phyloP scores from a whole-genome alignment of 2,113 vertebrate genomes.

The Chloroceryle aenea region DNA sequence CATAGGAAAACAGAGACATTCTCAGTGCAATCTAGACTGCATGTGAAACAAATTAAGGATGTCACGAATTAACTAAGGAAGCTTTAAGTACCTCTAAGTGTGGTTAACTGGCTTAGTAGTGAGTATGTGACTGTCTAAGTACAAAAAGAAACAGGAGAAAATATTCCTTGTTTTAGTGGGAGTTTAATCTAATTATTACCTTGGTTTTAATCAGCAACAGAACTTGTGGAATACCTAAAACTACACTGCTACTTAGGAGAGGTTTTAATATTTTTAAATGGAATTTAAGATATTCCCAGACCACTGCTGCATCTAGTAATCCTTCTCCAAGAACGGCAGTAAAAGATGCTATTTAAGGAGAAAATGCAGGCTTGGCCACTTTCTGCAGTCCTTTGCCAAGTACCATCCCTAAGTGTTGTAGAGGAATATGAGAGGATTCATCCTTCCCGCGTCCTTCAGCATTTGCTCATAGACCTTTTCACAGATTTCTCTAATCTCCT shows the following conservation, averaged over 20 bases:
- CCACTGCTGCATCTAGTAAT: neutral
- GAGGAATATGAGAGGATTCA: neutral
- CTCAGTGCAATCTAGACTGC: neutral
- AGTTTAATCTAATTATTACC: neutral
- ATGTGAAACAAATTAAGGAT: neutral
- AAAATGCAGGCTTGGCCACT: neutral
- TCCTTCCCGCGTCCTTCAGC: neutral
- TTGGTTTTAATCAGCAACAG: neutral
- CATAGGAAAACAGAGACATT: neutral
- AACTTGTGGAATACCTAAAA: neutral
- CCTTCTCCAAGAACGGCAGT: neutral
- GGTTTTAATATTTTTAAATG: neutral
- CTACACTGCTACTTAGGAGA: neutral
- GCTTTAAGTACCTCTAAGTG: neutral
- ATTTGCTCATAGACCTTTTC: neutral
- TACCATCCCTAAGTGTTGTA: neutral
- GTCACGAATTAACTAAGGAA: neutral
- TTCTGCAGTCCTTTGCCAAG: neutral
- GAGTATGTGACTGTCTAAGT: neutral
- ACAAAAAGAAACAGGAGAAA: neutral
- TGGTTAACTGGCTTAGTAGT: neutral
- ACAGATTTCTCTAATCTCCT: constrained; percentile 15
- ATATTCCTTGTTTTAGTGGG: neutral
- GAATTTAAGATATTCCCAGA: neutral
- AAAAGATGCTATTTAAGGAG: constrained; percentile 16